Percentiles rank a stretch among this genome's conserved stretches.
phyloP scores from a whole-genome alignment of 2,797 vertebrate species.

The Sus cebifrons region DNA sequence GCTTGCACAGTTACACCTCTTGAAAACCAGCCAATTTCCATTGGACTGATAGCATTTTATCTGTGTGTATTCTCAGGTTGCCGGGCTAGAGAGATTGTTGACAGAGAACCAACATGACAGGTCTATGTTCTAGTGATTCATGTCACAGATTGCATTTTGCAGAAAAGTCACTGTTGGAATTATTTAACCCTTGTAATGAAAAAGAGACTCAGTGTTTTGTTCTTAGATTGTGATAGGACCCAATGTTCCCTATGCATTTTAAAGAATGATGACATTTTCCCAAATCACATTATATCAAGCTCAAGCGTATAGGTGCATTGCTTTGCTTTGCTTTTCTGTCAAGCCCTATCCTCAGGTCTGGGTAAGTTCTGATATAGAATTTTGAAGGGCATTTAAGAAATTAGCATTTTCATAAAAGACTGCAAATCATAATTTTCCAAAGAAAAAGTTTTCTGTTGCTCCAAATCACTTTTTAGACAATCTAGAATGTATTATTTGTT shows the following conservation, averaged over 20 bases:
- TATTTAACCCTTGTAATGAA: slow-evolving; percentile 25
- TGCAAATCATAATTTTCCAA: slow-evolving; percentile 48
- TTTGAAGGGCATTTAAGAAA: slow-evolving; percentile 50
- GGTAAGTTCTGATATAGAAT: neutral
- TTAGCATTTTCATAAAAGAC: slow-evolving; percentile 15
- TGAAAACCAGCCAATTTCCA: slow-evolving; percentile 20
- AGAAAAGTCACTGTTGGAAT: slow-evolving; percentile 1
- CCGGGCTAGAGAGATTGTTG: neutral
- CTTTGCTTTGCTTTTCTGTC: neutral
- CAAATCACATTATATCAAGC: slow-evolving; percentile 26
- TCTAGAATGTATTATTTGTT: slow-evolving; percentile 17
- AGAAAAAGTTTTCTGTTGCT: slow-evolving; percentile 22
- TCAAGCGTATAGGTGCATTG: neutral
- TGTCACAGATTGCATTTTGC: slow-evolving; percentile 17
- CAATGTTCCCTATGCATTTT: slow-evolving; percentile 31
- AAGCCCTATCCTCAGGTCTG: neutral
- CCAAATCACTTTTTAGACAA: neutral
- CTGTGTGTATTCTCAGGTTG: slow-evolving; percentile 49
- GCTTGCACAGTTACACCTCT: neutral
- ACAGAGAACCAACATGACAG: slow-evolving; percentile 34
- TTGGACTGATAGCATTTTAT: slow-evolving; percentile 14
- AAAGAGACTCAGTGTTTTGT: slow-evolving; percentile 12
- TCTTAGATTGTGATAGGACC: neutral
- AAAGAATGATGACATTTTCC: slow-evolving; percentile 59
- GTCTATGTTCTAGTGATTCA: neutral